Percentiles rank a stretch among this genome's conserved stretches.
These are phyloP conservation scores for Onychomys arenicola DNA, from an alignment of 2,797 vertebrate species.

Conservation along the genomic window DNA sequence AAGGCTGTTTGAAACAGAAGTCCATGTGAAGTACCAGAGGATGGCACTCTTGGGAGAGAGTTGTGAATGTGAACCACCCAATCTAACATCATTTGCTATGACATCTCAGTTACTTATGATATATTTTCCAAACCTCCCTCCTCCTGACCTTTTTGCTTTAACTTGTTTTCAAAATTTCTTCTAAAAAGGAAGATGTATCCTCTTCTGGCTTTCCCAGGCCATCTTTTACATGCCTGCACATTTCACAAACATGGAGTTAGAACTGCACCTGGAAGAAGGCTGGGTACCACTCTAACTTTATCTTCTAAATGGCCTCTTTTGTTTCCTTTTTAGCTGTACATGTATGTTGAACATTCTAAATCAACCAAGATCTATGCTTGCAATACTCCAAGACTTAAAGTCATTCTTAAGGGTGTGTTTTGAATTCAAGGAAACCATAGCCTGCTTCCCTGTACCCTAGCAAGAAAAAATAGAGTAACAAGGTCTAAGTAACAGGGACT, in stretches of 20 bases:
- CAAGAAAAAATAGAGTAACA: neutral
- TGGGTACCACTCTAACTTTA: neutral
- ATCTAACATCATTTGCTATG: neutral
- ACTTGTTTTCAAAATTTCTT: conserved; percentile 3
- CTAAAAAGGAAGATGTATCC: neutral
- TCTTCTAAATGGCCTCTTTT: neutral
- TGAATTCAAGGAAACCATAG: conserved; percentile 31
- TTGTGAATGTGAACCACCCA: neutral
- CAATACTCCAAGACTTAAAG: neutral
- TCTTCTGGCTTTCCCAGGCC: neutral
- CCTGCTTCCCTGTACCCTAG: neutral
- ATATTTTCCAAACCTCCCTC: conserved; percentile 17
- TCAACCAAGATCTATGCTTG: neutral
- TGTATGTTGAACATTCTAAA: neutral
- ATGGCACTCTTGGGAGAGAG: neutral
- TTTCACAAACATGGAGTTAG: neutral
- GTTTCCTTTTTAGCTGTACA: conserved; percentile 2
- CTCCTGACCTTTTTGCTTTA: neutral
- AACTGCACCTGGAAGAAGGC: neutral
- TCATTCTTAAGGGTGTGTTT: conserved; percentile 43
- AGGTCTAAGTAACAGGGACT: neutral
- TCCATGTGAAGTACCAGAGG: conserved; percentile 33
- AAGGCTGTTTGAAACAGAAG: conserved; percentile 63
- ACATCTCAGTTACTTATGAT: conserved; percentile 28
- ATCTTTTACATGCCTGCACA: neutral